Evolutionary conservation across 2,113 vertebrate species (phyloP).

Genomic region (Platichthys stellatus): DNA sequence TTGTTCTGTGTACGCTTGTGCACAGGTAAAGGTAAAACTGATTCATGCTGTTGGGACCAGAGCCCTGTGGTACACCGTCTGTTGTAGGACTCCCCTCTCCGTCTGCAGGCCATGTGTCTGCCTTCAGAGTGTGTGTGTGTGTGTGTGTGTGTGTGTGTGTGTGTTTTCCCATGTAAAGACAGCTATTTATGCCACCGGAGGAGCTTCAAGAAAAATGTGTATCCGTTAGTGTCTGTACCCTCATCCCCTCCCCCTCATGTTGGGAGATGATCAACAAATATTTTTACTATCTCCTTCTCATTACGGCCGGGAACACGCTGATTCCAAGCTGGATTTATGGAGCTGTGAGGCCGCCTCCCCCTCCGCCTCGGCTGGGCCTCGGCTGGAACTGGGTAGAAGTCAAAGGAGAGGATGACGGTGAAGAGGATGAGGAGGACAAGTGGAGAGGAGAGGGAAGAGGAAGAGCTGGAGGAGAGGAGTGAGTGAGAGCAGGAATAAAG

Average conservation of each 20-base stretch:
- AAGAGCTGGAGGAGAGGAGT: constrained; percentile 8
- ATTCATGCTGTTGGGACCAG: no score
- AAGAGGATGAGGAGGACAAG: constrained; percentile 10
- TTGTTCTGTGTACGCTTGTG: no score
- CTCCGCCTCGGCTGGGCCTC: constrained; percentile 48
- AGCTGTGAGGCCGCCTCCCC: constrained; percentile 53
- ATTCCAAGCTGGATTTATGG: constrained; percentile 77
- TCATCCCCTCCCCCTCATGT: constrained; percentile 40
- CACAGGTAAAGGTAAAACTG: no score
- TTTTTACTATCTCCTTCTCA: constrained; percentile 73
- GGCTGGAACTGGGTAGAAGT: constrained; percentile 46
- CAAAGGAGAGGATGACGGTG: constrained; percentile 9
- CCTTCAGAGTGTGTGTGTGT: background rate
- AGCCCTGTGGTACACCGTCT: no score
- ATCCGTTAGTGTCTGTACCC: constrained; percentile 1
- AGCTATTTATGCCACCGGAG: constrained; percentile 53
- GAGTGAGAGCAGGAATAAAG: background rate
- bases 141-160: no score
- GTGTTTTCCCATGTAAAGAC: constrained; percentile 31
- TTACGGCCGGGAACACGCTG: constrained; percentile 63
- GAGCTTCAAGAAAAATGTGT: constrained; percentile 26
- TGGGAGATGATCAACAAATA: constrained; percentile 71
- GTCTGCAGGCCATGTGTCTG: background rate
- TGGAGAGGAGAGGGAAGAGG: constrained; percentile 21
- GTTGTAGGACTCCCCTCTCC: no score